Evolutionary conservation across 2,888 invertebrate genomes (phyloP).

Genomic region (Gibbula magus): DNA sequence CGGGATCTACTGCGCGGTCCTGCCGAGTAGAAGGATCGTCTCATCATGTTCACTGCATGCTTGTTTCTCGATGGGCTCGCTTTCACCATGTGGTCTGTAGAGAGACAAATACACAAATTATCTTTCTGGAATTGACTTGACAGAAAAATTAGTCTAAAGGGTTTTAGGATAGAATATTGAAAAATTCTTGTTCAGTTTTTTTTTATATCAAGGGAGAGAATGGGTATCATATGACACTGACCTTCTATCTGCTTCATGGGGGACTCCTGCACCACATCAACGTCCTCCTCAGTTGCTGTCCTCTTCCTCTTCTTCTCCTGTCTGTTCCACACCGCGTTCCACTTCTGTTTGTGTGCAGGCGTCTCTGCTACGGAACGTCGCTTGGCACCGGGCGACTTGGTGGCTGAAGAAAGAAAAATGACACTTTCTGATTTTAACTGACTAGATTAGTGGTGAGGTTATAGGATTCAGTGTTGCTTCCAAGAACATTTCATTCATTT

Average conservation of each 20-base stretch:
- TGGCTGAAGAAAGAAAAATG: constrained; percentile 25
- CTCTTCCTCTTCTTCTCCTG: constrained; percentile 27
- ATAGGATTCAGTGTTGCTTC: too few relatives aligned
- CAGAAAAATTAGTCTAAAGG: too few relatives aligned
- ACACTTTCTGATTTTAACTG: too few relatives aligned
- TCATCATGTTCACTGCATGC: constrained; percentile 53
- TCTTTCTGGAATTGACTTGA: too few relatives aligned
- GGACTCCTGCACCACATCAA: constrained; percentile 63
- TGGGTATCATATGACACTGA: neutral
- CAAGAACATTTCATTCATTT: too few relatives aligned
- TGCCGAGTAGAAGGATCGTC: constrained; percentile 64
- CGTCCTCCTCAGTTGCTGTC: constrained; percentile 39
- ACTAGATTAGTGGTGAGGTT: too few relatives aligned
- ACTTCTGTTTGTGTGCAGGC: constrained; percentile 64
- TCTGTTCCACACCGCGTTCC: constrained; percentile 39
- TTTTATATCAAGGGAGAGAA: neutral
- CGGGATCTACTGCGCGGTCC: constrained; percentile 54
- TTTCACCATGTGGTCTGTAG: constrained; percentile 25
- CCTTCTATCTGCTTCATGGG: constrained; percentile 55
- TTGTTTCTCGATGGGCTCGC: constrained; percentile 53
- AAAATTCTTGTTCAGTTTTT: too few relatives aligned
- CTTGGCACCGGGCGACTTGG: constrained; percentile 37
- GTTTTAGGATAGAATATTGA: neutral
- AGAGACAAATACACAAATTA: too few relatives aligned
- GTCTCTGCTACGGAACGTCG: constrained; percentile 63